Base-by-base conservation (phyloP, 2,888 invertebrate species). In the Branchipolynoe longqiensis region DNA sequence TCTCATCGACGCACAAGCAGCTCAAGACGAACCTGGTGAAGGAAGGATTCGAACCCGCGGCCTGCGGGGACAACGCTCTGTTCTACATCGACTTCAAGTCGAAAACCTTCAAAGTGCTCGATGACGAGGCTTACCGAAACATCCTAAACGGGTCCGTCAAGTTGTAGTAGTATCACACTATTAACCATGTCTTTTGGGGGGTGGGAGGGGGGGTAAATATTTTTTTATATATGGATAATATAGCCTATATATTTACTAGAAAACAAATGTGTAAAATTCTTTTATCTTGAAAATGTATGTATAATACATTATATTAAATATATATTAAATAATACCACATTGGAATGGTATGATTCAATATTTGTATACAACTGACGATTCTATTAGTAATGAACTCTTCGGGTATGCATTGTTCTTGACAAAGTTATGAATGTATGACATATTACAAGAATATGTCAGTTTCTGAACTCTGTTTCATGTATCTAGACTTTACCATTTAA, bases 1-100 rank as follows among this genome's bases (percentile, higher is more conserved):
- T 91, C 6, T 91, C 92, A 6, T 86, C 87, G 31, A 92, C 90
- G 12, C 89, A 89, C 86, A 92, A 92, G 88, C 91, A 92, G 69
- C 88, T 88, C 83, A 92, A 92, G 82, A 87, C 88, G 8, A 87
- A 90, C 25, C 87, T 91, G 25, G 89, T 88, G 31, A 90, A 91
- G 78, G 91, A 92, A 78, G 92, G 90, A 0, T 92, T 89, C 78
- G 85, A 92, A 78, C 91, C 91, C 12, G 59, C 83, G 0, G 18
- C 83, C 12, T 86, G 90, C 8, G 73, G 59, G 14, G 38, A 41
- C 3, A 91, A 91, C 78, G 90, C 90, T 0, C 85, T 92, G 25
- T 92, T 87, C 87, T 90, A 86, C 83, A 69, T 88, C 14, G 89
- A 91, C 81, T 83, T 87, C 2, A 38, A 82, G 28, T 82, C 56